Evolutionary conservation across 2,113 vertebrate genomes (phyloP).

Genomic region (Forbesichthys papilliferus): DNA sequence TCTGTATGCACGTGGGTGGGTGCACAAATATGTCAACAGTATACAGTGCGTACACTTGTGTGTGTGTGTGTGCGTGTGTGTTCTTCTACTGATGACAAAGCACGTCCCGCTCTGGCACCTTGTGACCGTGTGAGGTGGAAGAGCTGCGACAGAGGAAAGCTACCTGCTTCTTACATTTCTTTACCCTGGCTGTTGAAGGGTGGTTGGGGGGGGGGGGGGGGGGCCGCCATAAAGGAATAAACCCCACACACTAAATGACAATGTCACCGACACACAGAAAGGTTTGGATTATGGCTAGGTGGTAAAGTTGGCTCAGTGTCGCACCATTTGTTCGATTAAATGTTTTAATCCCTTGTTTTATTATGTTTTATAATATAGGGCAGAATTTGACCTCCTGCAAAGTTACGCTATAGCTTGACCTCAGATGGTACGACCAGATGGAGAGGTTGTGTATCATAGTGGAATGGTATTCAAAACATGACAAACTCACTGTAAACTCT

Average conservation of each 20-base stretch:
- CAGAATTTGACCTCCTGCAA: too few species aligned
- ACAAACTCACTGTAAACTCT: too few species aligned
- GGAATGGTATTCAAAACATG: not conserved
- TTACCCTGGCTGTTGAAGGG: not conserved
- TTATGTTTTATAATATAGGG: too few species aligned
- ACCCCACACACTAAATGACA: constrained; percentile 22
- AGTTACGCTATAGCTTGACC: too few species aligned
- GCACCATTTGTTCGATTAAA: constrained; percentile 6
- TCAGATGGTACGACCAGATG: too few species aligned
- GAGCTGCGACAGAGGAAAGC: constrained; percentile 72
- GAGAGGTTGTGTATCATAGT: not conserved
- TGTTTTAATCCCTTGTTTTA: not conserved
- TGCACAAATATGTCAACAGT: not conserved
- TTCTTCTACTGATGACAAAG: constrained; percentile 59
- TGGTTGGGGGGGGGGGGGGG: not conserved
- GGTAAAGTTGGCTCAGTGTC: not conserved
- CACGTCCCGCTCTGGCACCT: constrained; percentile 73
- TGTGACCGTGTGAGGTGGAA: constrained; percentile 48
- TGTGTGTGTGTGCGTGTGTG: constrained; percentile 25
- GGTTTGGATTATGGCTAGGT: not conserved
- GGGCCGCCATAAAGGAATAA: constrained; percentile 30
- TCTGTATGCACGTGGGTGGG: not conserved
- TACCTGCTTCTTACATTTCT: constrained; percentile 36
- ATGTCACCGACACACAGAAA: constrained; percentile 1
- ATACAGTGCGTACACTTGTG: constrained; percentile 1